phyloP scores from a whole-genome alignment of 2,888 invertebrate genomes.

The Drosophila atripex region DNA sequence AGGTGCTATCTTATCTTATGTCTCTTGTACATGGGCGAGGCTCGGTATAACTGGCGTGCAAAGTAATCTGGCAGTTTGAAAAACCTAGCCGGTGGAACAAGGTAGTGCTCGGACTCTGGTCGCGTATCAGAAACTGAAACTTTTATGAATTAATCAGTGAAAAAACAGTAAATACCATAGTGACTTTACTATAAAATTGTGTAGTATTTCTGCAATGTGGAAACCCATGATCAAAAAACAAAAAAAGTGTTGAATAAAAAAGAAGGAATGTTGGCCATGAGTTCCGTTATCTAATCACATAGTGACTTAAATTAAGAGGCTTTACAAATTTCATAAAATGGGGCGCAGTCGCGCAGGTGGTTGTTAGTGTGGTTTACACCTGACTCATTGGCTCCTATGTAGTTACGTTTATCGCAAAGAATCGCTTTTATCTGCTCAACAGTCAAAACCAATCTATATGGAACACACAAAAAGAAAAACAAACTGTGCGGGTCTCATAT shows the following conservation, averaged over 20 bases:
- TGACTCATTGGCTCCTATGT: conserved; percentile 51
- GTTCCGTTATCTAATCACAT: conserved; percentile 60
- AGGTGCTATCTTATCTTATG: conserved; percentile 17
- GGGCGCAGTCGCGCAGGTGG: conserved; percentile 16
- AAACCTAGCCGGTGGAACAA: conserved; percentile 75
- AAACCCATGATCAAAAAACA: not conserved
- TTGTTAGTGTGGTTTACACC: conserved; percentile 30
- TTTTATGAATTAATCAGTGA: not conserved
- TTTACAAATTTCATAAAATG: conserved; percentile 25
- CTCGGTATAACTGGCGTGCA: conserved; percentile 49
- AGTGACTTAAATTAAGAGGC: conserved; percentile 44
- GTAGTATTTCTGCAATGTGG: not conserved
- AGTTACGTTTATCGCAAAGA: conserved; percentile 29
- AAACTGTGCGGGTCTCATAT: conserved; percentile 54
- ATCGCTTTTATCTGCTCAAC: conserved; percentile 32
- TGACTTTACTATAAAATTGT: not conserved
- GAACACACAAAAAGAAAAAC: conserved; percentile 30
- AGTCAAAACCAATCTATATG: conserved; percentile 33
- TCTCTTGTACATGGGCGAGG: conserved; percentile 50
- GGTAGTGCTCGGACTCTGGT: conserved; percentile 52
- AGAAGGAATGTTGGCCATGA: conserved; percentile 3
- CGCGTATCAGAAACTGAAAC: conserved; percentile 1
- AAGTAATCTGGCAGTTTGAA: conserved; percentile 65
- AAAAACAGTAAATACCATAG: conserved; percentile 3
- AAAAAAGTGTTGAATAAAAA: conserved; percentile 20